Conservation (phyloP, 2,113 vertebrate species). For the Balaeniceps rex region DNA sequence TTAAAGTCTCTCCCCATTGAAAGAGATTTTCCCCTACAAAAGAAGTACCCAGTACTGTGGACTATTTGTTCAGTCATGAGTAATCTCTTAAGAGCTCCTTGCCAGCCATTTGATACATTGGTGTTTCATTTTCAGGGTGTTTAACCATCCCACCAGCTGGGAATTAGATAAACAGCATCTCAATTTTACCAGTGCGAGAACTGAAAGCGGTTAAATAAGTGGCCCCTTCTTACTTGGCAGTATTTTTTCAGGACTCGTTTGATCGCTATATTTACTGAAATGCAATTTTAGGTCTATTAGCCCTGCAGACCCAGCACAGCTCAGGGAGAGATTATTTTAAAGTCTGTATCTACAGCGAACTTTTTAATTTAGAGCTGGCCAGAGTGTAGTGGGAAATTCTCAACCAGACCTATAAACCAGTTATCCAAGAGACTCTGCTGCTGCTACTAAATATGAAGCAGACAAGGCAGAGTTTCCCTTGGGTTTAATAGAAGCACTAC, state of each 20-base stretch:
- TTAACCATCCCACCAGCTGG: not conserved
- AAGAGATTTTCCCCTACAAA: not conserved
- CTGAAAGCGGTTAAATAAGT: not conserved
- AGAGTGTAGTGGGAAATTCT: not conserved
- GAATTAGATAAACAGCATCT: not conserved
- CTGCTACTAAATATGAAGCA: not conserved
- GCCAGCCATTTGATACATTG: not conserved
- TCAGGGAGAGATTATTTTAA: not conserved
- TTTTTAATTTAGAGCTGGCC: not conserved
- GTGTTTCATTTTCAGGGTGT: slow-evolving; percentile 14
- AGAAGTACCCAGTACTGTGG: not conserved
- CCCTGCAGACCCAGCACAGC: not conserved
- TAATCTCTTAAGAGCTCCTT: not conserved
- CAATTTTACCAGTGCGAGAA: not conserved
- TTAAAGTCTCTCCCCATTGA: not conserved
- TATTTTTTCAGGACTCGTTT: not conserved
- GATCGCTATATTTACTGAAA: not conserved
- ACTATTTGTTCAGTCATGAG: not conserved
- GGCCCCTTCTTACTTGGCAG: not conserved
- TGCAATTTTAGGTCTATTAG: not conserved
- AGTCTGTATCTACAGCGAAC: not conserved
- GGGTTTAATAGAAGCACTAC: not conserved
- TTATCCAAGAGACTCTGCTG: not conserved
- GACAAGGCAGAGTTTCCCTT: not conserved
- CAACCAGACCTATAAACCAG: not conserved